These are phyloP conservation scores for Alauda arvensis DNA, from an alignment of 2,797 vertebrate genomes.

Conservation along the genomic window DNA sequence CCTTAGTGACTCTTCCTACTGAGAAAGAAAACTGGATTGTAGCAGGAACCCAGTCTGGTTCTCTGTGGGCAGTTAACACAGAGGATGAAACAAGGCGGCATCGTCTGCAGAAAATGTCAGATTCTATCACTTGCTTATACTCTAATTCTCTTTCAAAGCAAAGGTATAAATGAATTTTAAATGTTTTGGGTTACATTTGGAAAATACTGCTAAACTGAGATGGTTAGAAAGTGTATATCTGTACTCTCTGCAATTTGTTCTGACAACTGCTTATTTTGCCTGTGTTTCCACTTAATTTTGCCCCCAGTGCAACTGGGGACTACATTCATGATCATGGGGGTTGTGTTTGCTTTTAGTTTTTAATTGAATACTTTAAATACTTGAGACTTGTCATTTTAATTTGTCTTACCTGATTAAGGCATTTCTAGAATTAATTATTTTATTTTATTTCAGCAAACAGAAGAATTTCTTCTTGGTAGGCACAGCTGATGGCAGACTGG, in stretches of 20 bases:
- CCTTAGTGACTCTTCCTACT: conserved; percentile 76
- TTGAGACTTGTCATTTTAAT: not conserved
- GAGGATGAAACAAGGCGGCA: conserved; percentile 73
- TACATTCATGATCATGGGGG: not conserved
- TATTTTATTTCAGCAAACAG: conserved; percentile 73
- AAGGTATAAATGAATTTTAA: conserved; percentile 67
- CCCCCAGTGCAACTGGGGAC: not conserved
- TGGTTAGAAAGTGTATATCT: not conserved
- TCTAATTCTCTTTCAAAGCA: conserved; percentile 77
- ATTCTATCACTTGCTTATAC: conserved; percentile 89
- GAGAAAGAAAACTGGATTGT: conserved; percentile 86
- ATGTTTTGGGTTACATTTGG: not conserved
- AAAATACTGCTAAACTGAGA: not conserved
- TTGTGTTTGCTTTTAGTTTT: not conserved
- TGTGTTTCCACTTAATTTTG: not conserved
- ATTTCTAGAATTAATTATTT: not conserved
- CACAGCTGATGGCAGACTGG: conserved; percentile 86
- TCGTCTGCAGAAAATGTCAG: conserved; percentile 81
- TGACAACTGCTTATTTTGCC: not conserved
- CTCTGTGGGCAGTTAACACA: conserved; percentile 78
- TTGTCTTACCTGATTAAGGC: not conserved
- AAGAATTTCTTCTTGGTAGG: conserved; percentile 88
- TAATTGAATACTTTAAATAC: not conserved
- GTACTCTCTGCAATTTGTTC: not conserved
- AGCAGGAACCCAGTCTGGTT: conserved; percentile 88